Conservation (phyloP, 2,888 invertebrate species). For the Apodemia zela region DNA sequence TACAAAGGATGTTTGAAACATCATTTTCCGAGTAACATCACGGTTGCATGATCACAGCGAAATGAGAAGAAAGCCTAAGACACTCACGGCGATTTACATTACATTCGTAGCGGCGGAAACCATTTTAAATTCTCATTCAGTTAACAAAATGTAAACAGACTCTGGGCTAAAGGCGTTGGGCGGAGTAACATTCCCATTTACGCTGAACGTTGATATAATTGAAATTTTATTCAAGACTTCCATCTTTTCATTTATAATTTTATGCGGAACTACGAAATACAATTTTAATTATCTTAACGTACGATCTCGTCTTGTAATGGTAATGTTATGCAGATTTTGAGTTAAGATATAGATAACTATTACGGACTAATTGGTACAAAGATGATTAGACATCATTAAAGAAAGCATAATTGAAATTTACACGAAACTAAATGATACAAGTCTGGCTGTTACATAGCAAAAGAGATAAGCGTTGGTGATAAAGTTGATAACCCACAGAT, state of each 20-base stretch:
- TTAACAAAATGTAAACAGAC: conserved; percentile 73
- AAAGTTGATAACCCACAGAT: too few species aligned
- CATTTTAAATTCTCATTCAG: conserved; percentile 69
- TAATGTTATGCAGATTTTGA: too few species aligned
- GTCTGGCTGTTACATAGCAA: too few species aligned
- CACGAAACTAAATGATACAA: too few species aligned
- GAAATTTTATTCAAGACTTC: conserved; percentile 61
- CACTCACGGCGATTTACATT: conserved; percentile 42
- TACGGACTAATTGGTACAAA: too few species aligned
- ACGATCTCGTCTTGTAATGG: neutral
- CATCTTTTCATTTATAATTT: conserved; percentile 35
- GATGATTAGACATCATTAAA: too few species aligned
- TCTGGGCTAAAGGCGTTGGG: conserved; percentile 46
- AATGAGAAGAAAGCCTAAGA: conserved; percentile 16
- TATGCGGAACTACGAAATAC: conserved; percentile 4
- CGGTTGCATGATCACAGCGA: conserved; percentile 13
- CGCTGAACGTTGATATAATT: conserved; percentile 58
- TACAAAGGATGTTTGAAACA: conserved; percentile 9
- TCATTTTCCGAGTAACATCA: conserved; percentile 21
- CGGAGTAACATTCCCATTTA: conserved; percentile 38
- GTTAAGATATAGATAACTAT: too few species aligned
- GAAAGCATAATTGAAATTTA: too few species aligned
- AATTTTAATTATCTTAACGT: conserved; percentile 16
- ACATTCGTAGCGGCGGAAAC: conserved; percentile 66
- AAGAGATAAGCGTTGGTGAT: too few species aligned